Base-by-base conservation (phyloP, 1,140 invertebrate genomes). In the Amphibalanus amphitrite region DNA sequence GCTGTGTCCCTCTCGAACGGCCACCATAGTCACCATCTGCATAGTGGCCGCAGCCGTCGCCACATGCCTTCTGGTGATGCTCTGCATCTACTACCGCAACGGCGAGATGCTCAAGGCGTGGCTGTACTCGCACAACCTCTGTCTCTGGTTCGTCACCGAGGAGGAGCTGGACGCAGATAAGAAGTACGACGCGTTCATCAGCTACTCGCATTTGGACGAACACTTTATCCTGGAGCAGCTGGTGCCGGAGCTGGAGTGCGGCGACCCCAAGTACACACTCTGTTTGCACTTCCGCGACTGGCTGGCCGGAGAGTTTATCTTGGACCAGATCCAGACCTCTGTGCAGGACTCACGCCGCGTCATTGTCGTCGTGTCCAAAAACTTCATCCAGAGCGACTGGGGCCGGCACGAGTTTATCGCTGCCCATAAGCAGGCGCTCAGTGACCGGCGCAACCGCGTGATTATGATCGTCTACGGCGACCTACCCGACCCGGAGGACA, bases 251-350 rank as follows among this genome's bases (percentile, higher is more conserved):
- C 78, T 95, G 33, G 84, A 82, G 75, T 75, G 78, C 3, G 73
- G 76, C 20, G 77, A 81, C 0, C 81, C 80, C 0, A 73, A 76
- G 30, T 82, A 81, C 75, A 75, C 76, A 38, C 73, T 84, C 0
- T 95, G 91, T 77, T 76, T 95, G 6, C 91, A 93, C 78, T 86
- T 86, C 72, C 82, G 93, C 25, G 90, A 96, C 78, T 95, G 89
- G 87, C 73, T 80, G 20, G 76, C 79, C 3, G 82, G 92, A 0
- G 88, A 89, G 70, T 86, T 84, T 77, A 93, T 95, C 74, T 85
- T 88, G 0, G 86, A 83, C 76, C 90, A 95, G 77, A 93, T 96
- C 70, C 82, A 86, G 0, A 81, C 85, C 0, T 91, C 90, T 0
- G 89, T 96, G 0, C 83, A 88, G 30, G 84, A 87, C 13, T 95